These are phyloP conservation scores for Chrysemys picta DNA, from an alignment of 2,113 vertebrate genomes.

Conservation along the genomic window DNA sequence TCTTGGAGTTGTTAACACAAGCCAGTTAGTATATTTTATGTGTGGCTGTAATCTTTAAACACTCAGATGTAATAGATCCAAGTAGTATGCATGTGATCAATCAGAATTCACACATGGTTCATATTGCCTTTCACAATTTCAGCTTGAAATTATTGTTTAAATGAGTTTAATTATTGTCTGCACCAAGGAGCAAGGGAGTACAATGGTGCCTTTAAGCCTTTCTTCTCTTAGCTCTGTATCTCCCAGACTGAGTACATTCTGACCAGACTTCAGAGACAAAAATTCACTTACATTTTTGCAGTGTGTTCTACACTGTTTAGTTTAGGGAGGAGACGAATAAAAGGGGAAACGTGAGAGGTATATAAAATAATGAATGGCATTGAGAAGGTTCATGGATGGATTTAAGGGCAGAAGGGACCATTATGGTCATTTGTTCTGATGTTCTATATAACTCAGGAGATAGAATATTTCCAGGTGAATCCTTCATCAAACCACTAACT, in stretches of 20 bases:
- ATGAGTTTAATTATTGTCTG: not conserved
- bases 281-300: not conserved
- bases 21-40: not conserved
- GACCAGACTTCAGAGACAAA: not conserved
- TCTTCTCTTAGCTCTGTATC: not conserved
- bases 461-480: too few species aligned
- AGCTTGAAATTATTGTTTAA: too few species aligned
- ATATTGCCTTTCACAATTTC: not conserved
- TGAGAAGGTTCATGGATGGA: too few species aligned
- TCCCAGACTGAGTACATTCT: not conserved
- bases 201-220: not conserved
- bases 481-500: too few species aligned
- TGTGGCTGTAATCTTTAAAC: not conserved
- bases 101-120: not conserved
- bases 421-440: too few species aligned
- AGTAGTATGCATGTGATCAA: not conserved
- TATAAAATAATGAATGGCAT: too few species aligned
- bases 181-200: too few species aligned
- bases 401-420: too few species aligned
- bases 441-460: too few species aligned
- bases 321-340: not conserved
- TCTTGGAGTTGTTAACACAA: not conserved
- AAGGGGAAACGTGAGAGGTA: too few species aligned
- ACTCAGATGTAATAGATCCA: not conserved
- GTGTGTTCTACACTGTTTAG: not conserved